Evolutionary conservation across 2,888 invertebrate species (phyloP).

Genomic region (Sclerodermus sp.): DNA sequence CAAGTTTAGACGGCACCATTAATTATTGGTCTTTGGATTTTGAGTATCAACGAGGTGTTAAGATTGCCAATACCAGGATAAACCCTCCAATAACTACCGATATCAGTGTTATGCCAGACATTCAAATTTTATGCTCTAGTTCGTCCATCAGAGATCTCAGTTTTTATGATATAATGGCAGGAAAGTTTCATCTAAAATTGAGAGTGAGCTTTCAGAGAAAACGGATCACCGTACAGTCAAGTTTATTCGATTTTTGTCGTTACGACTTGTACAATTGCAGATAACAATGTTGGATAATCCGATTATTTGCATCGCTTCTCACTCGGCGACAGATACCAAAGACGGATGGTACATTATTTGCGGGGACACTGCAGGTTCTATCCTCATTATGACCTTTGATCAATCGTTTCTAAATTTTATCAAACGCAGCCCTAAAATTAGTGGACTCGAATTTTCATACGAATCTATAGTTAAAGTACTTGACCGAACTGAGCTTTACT

Average conservation of each 20-base stretch:
- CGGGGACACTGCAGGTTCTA: slow-evolving; percentile 76
- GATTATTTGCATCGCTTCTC: slow-evolving; percentile 64
- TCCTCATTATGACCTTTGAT: slow-evolving; percentile 67
- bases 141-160: slow-evolving; percentile 77
- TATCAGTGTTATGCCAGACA: slow-evolving; percentile 74
- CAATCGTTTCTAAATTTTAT: slow-evolving; percentile 70
- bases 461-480: not conserved
- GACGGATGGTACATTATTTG: slow-evolving; percentile 68
- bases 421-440: slow-evolving; percentile 62
- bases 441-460: not conserved
- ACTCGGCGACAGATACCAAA: slow-evolving; percentile 62
- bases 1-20: slow-evolving; percentile 75
- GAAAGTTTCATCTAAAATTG: slow-evolving; percentile 67
- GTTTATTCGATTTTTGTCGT: not conserved
- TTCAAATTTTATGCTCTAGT: slow-evolving; percentile 75
- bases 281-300: slow-evolving; percentile 69
- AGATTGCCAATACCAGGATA: not conserved
- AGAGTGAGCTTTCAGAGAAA: too few species aligned
- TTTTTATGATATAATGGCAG: slow-evolving; percentile 78
- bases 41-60: slow-evolving; percentile 65
- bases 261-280: slow-evolving; percentile 21
- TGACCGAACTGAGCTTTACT: too few species aligned
- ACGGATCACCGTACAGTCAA: too few species aligned
- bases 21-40: slow-evolving; percentile 78
- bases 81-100: slow-evolving; percentile 69